phyloP scores from a whole-genome alignment of 2,797 vertebrate genomes.

The Morus bassanus region DNA sequence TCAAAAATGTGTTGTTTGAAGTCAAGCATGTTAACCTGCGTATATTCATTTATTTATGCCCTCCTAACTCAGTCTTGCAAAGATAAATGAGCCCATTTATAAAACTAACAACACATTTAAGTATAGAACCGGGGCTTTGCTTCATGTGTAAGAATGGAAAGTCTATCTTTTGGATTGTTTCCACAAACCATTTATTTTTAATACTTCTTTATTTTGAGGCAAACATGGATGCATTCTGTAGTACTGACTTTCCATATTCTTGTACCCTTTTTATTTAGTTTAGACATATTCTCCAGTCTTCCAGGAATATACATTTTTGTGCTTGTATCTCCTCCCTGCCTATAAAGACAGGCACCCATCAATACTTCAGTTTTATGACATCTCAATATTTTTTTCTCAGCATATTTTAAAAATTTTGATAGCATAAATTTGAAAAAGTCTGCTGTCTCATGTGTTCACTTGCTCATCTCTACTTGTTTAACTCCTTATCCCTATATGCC shows the following conservation, averaged over 20 bases:
- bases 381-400: constrained; percentile 23
- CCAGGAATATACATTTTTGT: not conserved
- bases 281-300: not conserved
- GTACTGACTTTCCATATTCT: not conserved
- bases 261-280: not conserved
- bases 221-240: not conserved
- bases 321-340: not conserved
- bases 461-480: constrained; percentile 53
- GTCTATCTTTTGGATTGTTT: not conserved
- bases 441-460: constrained; percentile 25
- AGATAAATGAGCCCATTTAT: constrained; percentile 9
- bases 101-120: not conserved
- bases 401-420: constrained; percentile 43
- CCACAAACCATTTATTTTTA: constrained; percentile 14
- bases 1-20: constrained; percentile 18
- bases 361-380: constrained; percentile 23
- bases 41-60: not conserved
- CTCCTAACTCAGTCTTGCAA: not conserved
- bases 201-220: not conserved
- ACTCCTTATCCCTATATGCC: constrained; percentile 55
- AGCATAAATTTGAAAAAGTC: constrained; percentile 45
- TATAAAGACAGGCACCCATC: not conserved
- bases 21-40: not conserved
- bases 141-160: not conserved
- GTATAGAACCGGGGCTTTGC: not conserved